Base-by-base conservation (phyloP, 2,113 vertebrate species). In the Apeltes quadracus region DNA sequence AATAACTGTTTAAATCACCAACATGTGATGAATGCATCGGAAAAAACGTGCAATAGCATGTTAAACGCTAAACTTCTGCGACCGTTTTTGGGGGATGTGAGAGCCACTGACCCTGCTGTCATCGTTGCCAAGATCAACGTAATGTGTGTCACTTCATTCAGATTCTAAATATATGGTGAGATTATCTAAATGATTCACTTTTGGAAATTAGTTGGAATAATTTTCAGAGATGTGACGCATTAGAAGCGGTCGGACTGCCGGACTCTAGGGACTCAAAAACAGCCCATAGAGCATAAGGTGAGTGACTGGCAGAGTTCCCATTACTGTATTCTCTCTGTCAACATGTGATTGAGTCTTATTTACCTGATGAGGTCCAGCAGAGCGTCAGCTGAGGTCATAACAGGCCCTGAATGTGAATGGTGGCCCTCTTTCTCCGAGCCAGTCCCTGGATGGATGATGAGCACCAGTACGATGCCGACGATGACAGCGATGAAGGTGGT, bases 401-500 rank as follows among this genome's bases (percentile, higher is more conserved):
- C 94, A 2, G 89, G 90, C 2, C 94, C 95, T 10, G 93, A 88
- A 44, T 79, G 85, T 0, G 90, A 16, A 38, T 92, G 90, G 70
- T 90, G 87, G 13, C 90, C 22, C 0, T 96, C 95, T 80, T 95
- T 95, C 68, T 96, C 94, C 1, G 94, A 92, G 2, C 95, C 95
- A 0, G 86, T 89, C 0, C 96, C 96, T 0, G 96, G 96, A 67
- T 96, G 95, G 75, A 97, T 94, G 86, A 91, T 92, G 69, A 95
- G 77, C 58, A 96, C 96, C 0, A 97, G 85, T 27, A 95, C 67
- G 58, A 97, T 96, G 20, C 96, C 95, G 0, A 95, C 88, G 0
- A 95, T 94, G 71, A 97, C 96, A 0, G 96, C 96, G 59, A 96
- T 88, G 89, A 97, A 96, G 29, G 96, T 97, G 2, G 96, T 97